These are phyloP conservation scores for Oeneis ivallda DNA, from an alignment of 2,888 invertebrate genomes.

Conservation along the genomic window DNA sequence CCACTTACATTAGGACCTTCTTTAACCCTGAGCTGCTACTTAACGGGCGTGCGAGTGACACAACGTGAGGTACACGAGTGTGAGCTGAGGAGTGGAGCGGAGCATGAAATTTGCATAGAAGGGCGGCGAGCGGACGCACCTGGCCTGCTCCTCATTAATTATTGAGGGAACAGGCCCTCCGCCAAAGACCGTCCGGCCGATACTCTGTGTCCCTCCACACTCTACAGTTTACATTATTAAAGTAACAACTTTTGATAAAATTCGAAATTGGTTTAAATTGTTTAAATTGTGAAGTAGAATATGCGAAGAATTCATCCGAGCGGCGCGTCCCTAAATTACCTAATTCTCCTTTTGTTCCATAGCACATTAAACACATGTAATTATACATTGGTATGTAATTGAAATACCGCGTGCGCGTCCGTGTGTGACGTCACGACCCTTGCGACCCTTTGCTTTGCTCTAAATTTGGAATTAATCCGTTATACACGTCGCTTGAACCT, in stretches of 20 bases:
- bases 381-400: constrained; percentile 1
- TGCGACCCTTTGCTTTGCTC: neutral
- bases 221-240: too few species aligned
- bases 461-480: constrained; percentile 1
- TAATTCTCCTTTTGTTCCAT: neutral
- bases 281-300: too few species aligned
- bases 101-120: constrained; percentile 41
- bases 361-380: neutral
- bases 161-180: constrained; percentile 43
- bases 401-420: neutral
- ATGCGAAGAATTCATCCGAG: neutral
- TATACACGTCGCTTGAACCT: neutral
- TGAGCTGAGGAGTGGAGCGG: constrained; percentile 20
- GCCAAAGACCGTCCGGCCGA: neutral
- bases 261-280: too few species aligned
- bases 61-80: neutral
- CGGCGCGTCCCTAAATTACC: neutral
- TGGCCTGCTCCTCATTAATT: constrained; percentile 52
- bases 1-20: too few species aligned
- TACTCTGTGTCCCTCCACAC: neutral
- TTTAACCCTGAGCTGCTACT: too few species aligned
- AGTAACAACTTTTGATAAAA: too few species aligned
- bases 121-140: constrained; percentile 38
- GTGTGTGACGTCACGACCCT: neutral
- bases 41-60: too few species aligned